Evolutionary conservation across 2,888 invertebrate species (phyloP).

Genomic region (Stegophylla sp.): DNA sequence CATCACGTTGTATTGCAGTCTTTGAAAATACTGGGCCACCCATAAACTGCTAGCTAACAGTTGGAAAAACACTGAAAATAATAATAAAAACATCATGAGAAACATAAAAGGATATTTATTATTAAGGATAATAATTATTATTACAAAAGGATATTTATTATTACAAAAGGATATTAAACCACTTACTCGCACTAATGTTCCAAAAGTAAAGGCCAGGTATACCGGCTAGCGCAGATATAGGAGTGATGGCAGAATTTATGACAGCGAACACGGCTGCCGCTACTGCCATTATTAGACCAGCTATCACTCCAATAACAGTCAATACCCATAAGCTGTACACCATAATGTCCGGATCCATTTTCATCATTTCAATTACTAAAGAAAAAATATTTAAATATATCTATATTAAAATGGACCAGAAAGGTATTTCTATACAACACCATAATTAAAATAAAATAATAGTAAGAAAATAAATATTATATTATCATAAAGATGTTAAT

Average conservation of each 20-base stretch:
- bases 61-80: constrained; percentile 75
- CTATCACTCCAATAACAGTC: constrained; percentile 74
- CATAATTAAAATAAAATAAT: too few species aligned
- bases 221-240: constrained; percentile 73
- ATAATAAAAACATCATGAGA: neutral
- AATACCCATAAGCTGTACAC: constrained; percentile 79
- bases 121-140: neutral
- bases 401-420: too few species aligned
- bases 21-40: constrained; percentile 82
- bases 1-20: constrained; percentile 83
- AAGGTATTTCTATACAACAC: too few species aligned
- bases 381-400: neutral
- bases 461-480: too few species aligned
- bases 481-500: too few species aligned
- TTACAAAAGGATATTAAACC: constrained; percentile 18
- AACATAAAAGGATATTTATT: neutral
- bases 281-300: constrained; percentile 72
- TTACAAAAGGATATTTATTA: neutral
- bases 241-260: constrained; percentile 79
- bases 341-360: constrained; percentile 72
- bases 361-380: constrained; percentile 71
- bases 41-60: constrained; percentile 80
- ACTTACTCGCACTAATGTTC: constrained; percentile 79
- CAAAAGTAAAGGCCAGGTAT: constrained; percentile 77
- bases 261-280: constrained; percentile 77